phyloP scores from a whole-genome alignment of 2,888 invertebrate species.

The Diogma glabrata region DNA sequence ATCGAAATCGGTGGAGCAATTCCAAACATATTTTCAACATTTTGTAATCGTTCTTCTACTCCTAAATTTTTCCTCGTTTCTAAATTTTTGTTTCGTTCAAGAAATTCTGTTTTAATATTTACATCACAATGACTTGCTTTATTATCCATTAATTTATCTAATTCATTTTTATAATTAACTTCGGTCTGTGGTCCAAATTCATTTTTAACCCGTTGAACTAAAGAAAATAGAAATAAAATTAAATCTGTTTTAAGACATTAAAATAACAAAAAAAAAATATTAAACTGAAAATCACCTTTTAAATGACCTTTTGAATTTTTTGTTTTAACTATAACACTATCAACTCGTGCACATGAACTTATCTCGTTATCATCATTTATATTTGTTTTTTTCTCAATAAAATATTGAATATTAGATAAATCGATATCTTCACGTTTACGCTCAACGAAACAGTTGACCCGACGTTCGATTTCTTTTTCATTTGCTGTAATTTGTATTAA shows the following conservation, averaged over 20 bases:
- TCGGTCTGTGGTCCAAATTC: constrained; percentile 52
- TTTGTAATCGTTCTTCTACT: constrained; percentile 55
- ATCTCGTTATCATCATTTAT: constrained; percentile 13
- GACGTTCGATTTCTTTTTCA: constrained; percentile 49
- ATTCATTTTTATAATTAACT: constrained; percentile 35
- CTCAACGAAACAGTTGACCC: constrained; percentile 63
- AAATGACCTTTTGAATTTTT: constrained; percentile 69
- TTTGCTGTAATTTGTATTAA: constrained; percentile 59
- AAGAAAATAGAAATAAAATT: constrained; percentile 18
- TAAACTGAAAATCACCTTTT: constrained; percentile 47
- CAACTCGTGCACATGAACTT: constrained; percentile 60
- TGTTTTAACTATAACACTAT: constrained; percentile 57
- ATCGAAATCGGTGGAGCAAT: constrained; percentile 43
- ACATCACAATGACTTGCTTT: not conserved
- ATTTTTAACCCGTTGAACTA: constrained; percentile 60
- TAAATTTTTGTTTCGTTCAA: constrained; percentile 9
- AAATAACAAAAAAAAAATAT: no score
- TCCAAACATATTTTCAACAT: constrained; percentile 51
- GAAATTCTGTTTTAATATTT: constrained; percentile 15
- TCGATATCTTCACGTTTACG: constrained; percentile 66
- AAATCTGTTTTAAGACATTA: no score
- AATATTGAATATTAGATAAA: constrained; percentile 61
- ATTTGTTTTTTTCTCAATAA: constrained; percentile 39
- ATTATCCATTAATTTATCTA: constrained; percentile 38
- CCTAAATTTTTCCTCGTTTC: constrained; percentile 36